Conservation (phyloP, 1,140 invertebrate genomes). For the Campodea augens region DNA sequence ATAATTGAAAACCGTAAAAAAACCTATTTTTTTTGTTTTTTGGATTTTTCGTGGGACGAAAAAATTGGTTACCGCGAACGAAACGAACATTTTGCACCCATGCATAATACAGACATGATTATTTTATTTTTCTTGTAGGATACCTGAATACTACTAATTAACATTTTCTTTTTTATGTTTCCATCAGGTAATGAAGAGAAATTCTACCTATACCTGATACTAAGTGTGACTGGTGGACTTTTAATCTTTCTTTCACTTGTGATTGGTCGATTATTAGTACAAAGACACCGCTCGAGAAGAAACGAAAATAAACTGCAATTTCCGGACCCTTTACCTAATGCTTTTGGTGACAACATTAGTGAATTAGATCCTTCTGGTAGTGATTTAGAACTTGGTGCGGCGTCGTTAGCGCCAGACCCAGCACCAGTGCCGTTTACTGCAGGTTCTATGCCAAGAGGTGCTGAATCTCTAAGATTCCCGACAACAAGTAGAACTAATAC, state of each 20-base stretch:
- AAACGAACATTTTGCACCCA: too few relatives aligned
- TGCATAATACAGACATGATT: too few relatives aligned
- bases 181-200: constrained; percentile 51
- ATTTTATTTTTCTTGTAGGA: too few relatives aligned
- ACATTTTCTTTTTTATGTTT: too few relatives aligned
- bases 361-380: constrained; percentile 46
- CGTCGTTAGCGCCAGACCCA: constrained; percentile 16
- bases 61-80: too few relatives aligned
- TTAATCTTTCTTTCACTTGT: constrained; percentile 44
- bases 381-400: constrained; percentile 18
- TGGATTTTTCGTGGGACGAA: too few relatives aligned
- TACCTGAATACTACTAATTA: too few relatives aligned
- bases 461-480: constrained; percentile 24
- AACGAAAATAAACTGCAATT: constrained; percentile 36
- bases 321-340: constrained; percentile 34
- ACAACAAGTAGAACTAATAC: constrained; percentile 12
- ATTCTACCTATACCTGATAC: constrained; percentile 51
- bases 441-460: constrained; percentile 7
- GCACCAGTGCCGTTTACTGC: constrained; percentile 12
- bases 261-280: constrained; percentile 37
- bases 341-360: constrained; percentile 38
- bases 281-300: constrained; percentile 33
- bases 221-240: constrained; percentile 44
- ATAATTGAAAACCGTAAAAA: too few relatives aligned
- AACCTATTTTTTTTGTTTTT: too few relatives aligned